Base-by-base conservation (phyloP, 37 sponge, comb jelly and placozoan genomes). In the Oscarella lobularis region DNA sequence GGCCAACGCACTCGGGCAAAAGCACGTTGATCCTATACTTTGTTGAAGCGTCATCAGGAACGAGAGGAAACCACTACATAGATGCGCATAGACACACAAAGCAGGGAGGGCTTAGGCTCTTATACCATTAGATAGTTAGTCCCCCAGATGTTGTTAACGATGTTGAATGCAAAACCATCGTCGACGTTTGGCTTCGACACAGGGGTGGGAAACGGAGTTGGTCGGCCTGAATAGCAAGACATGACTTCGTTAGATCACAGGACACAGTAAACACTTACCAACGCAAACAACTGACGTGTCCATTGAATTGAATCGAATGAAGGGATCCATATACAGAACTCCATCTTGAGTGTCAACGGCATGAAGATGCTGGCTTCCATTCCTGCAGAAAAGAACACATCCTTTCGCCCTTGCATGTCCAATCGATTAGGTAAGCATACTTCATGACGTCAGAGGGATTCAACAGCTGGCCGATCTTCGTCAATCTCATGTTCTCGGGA, bases 301-400 rank as follows among this genome's bases (percentile, higher is more conserved):
- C 31, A 67, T 33, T 4, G 79, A 4, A 30, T 41, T 67, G 66
- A 83, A 40, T 32, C 35, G 37, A 2, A 77, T 14, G 31, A 29
- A 67, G 36, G n/a, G 27, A 4, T 41, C 6, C 67, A 70, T 31
- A 31, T 29, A 60, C 55, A 67, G 55, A 0, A 39, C 27, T 6
- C 81, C 67, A 31, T 82, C 86, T 6, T 73, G 38, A 35, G 66
- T 2, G 39, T 79, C 79, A 33, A 73, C 74, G 30, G 73, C 79
- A 38, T 86, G 87, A 14, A 86, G 76, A 69, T 86, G 87, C 66
- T 79, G 66, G 41, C 87, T 86, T 60, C 87, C 87, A 87, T 87
- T 87, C 14, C 60, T 48, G 60, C 20, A 20, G 60, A 48, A 20
- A 48, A 48, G 60, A 20, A 48, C 14, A 48, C 60, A 48, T 48